Evolutionary conservation across 2,113 vertebrate species (phyloP).

Genomic region (Semicossyphus pulcher): DNA sequence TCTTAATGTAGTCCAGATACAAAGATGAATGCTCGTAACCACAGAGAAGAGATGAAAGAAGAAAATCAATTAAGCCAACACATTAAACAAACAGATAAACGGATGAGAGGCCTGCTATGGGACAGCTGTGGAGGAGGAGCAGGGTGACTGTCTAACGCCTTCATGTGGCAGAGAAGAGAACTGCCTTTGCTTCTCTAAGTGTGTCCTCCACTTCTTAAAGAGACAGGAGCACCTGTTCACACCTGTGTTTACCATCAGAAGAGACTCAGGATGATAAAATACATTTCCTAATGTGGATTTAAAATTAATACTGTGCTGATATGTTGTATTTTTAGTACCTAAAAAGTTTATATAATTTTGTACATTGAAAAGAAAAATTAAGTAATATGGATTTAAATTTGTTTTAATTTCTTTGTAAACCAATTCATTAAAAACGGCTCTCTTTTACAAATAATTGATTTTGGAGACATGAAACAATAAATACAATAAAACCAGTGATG

Average conservation of each 20-base stretch:
- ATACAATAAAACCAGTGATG: too few relatives aligned
- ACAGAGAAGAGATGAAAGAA: not conserved
- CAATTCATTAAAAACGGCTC: too few relatives aligned
- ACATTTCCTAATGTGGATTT: not conserved
- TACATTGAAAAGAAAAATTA: not conserved
- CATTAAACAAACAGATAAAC: constrained; percentile 31
- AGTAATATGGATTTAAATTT: too few relatives aligned
- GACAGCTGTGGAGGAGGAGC: constrained; percentile 10
- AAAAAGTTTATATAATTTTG: not conserved
- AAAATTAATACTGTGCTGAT: too few relatives aligned
- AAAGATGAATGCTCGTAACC: not conserved
- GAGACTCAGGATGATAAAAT: not conserved
- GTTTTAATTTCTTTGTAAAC: too few relatives aligned
- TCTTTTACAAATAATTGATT: too few relatives aligned
- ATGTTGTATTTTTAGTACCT: too few relatives aligned
- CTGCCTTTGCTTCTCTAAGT: not conserved
- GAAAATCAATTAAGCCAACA: constrained; percentile 4
- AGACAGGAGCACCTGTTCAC: constrained; percentile 26
- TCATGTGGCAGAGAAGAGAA: constrained; percentile 61
- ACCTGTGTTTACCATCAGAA: not conserved
- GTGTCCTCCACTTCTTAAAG: not conserved
- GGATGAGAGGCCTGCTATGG: not conserved
- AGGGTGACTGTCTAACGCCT: constrained; percentile 53
- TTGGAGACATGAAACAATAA: too few relatives aligned
- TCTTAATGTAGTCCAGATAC: not conserved